Evolutionary conservation across 2,888 invertebrate species (phyloP), one percentile per base, ranked within the genome.

Genomic region (Mimumesa dahlbomi): DNA sequence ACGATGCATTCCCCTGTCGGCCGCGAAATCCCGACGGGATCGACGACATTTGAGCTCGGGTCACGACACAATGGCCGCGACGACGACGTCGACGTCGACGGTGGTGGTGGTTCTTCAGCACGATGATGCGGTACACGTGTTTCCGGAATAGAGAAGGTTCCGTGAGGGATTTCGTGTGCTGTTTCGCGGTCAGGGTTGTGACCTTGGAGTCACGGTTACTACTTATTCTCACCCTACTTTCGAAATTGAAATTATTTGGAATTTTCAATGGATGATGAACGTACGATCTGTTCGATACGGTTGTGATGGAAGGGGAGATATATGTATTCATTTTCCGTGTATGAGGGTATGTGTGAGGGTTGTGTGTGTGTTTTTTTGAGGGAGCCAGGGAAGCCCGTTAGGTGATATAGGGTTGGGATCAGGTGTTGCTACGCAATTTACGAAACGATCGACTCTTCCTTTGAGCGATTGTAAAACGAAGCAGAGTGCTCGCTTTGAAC

Each of bases 21-120:
- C 31, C 59, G 70, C 59, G 46, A 61, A 70, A 67, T 70, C 61
- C 61, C 67, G 34, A 14, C 52, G 67, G 70, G 70, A 70, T 67
- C 67, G 70, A 57, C 59, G 67, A 70, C 61, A 70, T 67, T 67
- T 61, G 70, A 70, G 70, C 9, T 52, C 56, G 67, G 67, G 66
- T 69, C 66, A 66, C 59, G 69, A 2, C 5, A 69, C 68, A 65
- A 58, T 49, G 68, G 53, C 53, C 68, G 65, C 58, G 68, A 52
- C n/a, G 58, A 53, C 1, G n/a, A 4, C 1, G 2, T 34, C 34
- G 34, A 7, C 11, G 34, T 1, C 34, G 34, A 34, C 34, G 34
- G 3, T n/a, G n/a, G n/a, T n/a, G n/a, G n/a, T n/a, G n/a, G n/a
- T n/a, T n/a, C n/a, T n/a, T n/a, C n/a, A n/a, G n/a, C n/a, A n/a